These are phyloP conservation scores for Pomacea maculata DNA, from an alignment of 1,140 invertebrate species.

Conservation along the genomic window DNA sequence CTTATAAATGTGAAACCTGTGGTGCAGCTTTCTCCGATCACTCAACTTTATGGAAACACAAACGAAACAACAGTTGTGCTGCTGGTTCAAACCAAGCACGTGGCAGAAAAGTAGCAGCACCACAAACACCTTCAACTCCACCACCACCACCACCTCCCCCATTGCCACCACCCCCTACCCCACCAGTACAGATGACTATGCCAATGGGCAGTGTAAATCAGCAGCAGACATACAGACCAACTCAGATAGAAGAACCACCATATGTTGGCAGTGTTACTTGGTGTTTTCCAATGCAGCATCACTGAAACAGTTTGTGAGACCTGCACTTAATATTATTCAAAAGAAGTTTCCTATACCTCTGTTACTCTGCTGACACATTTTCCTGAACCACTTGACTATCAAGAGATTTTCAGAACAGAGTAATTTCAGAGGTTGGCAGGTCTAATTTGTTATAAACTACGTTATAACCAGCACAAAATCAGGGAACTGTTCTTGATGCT, in stretches of 20 bases:
- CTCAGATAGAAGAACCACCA: not conserved
- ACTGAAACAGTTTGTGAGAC: not conserved
- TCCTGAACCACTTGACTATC: too few relatives aligned
- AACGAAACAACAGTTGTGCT: conserved; percentile 9
- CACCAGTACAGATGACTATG: not conserved
- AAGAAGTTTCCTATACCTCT: too few relatives aligned
- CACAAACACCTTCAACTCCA: not conserved
- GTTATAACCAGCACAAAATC: too few relatives aligned
- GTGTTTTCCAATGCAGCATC: conserved; percentile 7
- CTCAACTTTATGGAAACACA: conserved; percentile 18
- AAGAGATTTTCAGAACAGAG: too few relatives aligned
- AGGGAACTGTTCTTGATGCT: too few relatives aligned
- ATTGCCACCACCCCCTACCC: not conserved
- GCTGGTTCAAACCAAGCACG: not conserved
- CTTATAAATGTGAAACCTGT: conserved; percentile 24
- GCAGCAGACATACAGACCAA: not conserved
- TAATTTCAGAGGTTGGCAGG: too few relatives aligned
- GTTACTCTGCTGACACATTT: too few relatives aligned
- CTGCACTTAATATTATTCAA: too few relatives aligned
- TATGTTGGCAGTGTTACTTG: conserved; percentile 8
- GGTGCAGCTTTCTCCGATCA: conserved; percentile 19
- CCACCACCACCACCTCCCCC: not conserved
- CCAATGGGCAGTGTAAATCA: not conserved
- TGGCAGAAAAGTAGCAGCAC: not conserved
- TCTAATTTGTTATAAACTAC: too few relatives aligned